These are phyloP conservation scores for Cynopterus brachyotis DNA, from an alignment of 2,113 vertebrate genomes.

Conservation along the genomic window DNA sequence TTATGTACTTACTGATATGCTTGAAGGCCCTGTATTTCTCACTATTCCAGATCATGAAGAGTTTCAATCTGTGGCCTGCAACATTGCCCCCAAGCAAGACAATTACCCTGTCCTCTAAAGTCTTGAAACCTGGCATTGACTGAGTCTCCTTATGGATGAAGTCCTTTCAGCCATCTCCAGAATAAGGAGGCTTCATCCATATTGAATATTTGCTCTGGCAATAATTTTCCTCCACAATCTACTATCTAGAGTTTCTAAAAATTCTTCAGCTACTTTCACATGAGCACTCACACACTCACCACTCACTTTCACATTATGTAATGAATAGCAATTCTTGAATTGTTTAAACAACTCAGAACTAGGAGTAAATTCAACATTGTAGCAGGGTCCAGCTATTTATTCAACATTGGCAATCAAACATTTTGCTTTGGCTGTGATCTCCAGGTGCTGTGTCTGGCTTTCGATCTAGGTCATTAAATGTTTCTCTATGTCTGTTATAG, in stretches of 20 bases:
- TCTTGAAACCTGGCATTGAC: neutral
- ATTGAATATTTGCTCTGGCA: neutral
- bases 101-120: neutral
- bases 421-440: neutral
- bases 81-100: neutral
- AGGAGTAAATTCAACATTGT: neutral
- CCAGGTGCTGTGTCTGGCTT: neutral
- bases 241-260: neutral
- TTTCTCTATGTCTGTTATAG: neutral
- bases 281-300: neutral
- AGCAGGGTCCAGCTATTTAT: neutral
- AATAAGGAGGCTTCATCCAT: neutral
- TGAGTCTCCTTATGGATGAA: neutral
- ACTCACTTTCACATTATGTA: neutral
- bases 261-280: neutral
- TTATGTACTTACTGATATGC: neutral
- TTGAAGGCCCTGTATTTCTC: neutral
- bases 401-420: neutral
- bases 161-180: neutral
- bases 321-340: neutral
- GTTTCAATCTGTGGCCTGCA: neutral
- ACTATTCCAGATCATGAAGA: neutral
- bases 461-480: neutral
- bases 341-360: neutral
- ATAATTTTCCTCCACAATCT: neutral